phyloP scores from a whole-genome alignment of 2,797 vertebrate genomes.

The Periparus ater region DNA sequence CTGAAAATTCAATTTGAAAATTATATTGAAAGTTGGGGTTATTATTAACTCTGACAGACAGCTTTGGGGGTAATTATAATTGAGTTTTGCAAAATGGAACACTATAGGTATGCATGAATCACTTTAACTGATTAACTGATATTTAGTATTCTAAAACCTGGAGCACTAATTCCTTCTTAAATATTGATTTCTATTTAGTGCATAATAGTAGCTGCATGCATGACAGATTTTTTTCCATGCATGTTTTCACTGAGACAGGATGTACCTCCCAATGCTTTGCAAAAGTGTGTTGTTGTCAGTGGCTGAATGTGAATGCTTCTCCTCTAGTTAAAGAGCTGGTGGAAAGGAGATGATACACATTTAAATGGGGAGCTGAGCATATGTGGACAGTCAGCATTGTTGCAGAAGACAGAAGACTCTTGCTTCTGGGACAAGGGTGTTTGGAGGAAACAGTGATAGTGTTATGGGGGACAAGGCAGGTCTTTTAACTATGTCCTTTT shows the following conservation, averaged over 20 bases:
- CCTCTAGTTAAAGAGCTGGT: background rate
- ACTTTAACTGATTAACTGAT: background rate
- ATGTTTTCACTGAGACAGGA: background rate
- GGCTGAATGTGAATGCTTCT: background rate
- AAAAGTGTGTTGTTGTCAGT: background rate
- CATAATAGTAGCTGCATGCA: background rate
- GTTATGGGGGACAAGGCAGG: background rate
- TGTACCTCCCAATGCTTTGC: background rate
- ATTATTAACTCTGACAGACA: background rate
- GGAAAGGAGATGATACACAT: background rate
- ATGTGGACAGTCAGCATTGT: background rate
- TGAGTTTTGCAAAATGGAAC: background rate
- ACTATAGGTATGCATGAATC: background rate
- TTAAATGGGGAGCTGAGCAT: background rate
- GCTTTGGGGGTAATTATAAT: background rate
- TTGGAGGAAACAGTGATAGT: background rate
- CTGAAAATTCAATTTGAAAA: background rate
- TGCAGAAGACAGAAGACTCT: background rate
- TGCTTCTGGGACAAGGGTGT: background rate
- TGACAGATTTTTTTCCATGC: background rate
- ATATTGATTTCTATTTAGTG: background rate
- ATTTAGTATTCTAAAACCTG: background rate
- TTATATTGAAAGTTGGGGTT: background rate
- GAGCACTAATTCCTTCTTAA: background rate
- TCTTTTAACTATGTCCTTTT: background rate